Evolutionary conservation across 1,140 invertebrate genomes (phyloP), one percentile per base, ranked within the genome.

Genomic region (Drosophila pachea): DNA sequence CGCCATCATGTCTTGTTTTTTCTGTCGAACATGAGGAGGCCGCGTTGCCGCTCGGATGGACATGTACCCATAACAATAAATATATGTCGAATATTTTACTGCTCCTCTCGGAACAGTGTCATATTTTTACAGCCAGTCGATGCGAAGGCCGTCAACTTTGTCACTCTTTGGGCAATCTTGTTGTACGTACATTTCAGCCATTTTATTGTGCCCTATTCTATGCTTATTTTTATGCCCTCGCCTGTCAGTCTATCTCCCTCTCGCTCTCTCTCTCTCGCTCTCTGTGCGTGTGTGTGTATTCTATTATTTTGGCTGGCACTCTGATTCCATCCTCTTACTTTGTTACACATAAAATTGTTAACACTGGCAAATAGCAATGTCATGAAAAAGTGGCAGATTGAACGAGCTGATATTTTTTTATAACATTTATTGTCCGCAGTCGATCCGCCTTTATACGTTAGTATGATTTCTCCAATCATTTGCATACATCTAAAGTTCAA

Each of bases 61-160:
- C 47, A 35, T 52, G 47, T 36, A 33, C 29, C 60, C 64, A 79
- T 78, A 83, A 79, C 62, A 52, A 70, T 70, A 70, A 70, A 83
- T 83, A 79, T 50, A 74, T 79, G 76, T 76, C 79, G 76, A 79
- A 84, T 74, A 79, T 79, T 76, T 65, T 62, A 69, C 72, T 70
- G 62, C 72, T 70, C 58, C 65, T 43, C 31, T 54, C 22, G 22
- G 29, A 32, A 33, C 61, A 16, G 50, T 33, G 68, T 42, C 65
- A 50, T 72, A 62, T 69, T 74, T 65, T 68, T 43, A 59, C 31
- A 55, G 38, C 42, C 61, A 68, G 50, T 68, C 52, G 58, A 54
- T 5, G 36, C 36, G n/a, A 62, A 68, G 54, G 54, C 36, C 68
- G 42, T 49, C 47, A 55, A 55, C 31, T 60, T 50, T 61, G 56